Conservation (phyloP, 2,113 vertebrate genomes). For the Apodemus sylvaticus region DNA sequence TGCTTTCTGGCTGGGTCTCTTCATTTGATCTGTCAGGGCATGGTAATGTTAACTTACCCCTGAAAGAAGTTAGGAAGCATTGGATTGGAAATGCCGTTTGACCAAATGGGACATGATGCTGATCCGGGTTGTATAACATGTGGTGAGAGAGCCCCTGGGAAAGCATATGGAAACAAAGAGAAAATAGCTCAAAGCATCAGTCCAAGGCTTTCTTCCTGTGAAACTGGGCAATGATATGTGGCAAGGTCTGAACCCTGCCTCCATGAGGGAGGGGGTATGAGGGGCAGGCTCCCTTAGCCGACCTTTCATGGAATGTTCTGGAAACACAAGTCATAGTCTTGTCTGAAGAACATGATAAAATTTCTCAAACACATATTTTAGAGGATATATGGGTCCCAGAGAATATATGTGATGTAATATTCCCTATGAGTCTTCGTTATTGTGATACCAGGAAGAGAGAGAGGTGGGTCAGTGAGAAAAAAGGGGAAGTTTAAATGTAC, state of each 20-base stretch:
- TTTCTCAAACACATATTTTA: neutral
- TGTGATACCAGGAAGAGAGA: neutral
- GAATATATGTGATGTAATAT: neutral
- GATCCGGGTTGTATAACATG: slow-evolving; percentile 51
- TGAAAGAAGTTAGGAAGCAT: slow-evolving; percentile 58
- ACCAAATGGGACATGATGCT: slow-evolving; percentile 65
- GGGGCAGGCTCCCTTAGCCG: neutral
- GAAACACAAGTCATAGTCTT: neutral
- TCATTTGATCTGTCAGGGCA: slow-evolving; percentile 75
- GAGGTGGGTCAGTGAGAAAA: neutral
- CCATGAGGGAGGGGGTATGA: neutral
- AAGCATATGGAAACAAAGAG: slow-evolving; percentile 69
- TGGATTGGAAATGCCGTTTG: slow-evolving; percentile 71
- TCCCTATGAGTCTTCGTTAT: fast-evolving
- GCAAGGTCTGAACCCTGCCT: slow-evolving; percentile 53
- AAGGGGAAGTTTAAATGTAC: neutral
- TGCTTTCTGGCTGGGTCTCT: slow-evolving; percentile 43
- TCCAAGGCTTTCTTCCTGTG: neutral
- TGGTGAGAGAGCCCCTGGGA: slow-evolving; percentile 66
- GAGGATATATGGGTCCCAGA: neutral
- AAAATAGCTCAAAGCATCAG: neutral
- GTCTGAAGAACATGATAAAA: neutral
- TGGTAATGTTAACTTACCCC: slow-evolving; percentile 62
- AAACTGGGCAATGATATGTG: slow-evolving; percentile 8
- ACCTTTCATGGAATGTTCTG: neutral